Evolutionary conservation across 2,797 vertebrate species (phyloP).

Genomic region (Hoplostethus mediterraneus): DNA sequence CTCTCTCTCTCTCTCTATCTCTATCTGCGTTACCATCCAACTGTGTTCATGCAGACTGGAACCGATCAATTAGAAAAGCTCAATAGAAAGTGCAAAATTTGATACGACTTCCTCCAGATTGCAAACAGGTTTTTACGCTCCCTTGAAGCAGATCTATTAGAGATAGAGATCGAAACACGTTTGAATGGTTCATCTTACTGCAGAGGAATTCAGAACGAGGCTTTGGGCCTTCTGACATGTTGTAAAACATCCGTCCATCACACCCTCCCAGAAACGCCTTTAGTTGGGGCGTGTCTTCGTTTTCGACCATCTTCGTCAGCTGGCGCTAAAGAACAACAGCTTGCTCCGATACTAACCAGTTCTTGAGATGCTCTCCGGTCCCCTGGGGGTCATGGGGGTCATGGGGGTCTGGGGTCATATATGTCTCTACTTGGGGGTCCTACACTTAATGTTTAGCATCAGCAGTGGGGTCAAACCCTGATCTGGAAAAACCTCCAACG

Average conservation of each 20-base stretch:
- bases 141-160: too few species aligned
- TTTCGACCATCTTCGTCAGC: too few species aligned
- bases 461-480: constrained; percentile 28
- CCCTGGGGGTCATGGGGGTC: not conserved
- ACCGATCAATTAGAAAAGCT: not conserved
- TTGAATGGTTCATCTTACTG: too few species aligned
- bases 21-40: not conserved
- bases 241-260: too few species aligned
- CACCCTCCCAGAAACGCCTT: too few species aligned
- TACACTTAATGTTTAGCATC: too few species aligned
- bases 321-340: too few species aligned
- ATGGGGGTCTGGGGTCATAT: not conserved
- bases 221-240: too few species aligned
- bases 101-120: not conserved
- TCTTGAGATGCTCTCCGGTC: too few species aligned
- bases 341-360: too few species aligned
- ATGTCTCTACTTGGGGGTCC: not conserved
- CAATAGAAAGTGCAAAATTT: not conserved
- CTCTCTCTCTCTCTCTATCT: not conserved
- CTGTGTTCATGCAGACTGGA: not conserved
- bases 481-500: constrained; percentile 35
- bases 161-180: too few species aligned
- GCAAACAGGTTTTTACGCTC: not conserved
- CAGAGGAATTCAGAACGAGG: too few species aligned
- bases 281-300: not conserved